Base-by-base conservation (phyloP, 2,888 invertebrate species). In the Sesamia inferens region DNA sequence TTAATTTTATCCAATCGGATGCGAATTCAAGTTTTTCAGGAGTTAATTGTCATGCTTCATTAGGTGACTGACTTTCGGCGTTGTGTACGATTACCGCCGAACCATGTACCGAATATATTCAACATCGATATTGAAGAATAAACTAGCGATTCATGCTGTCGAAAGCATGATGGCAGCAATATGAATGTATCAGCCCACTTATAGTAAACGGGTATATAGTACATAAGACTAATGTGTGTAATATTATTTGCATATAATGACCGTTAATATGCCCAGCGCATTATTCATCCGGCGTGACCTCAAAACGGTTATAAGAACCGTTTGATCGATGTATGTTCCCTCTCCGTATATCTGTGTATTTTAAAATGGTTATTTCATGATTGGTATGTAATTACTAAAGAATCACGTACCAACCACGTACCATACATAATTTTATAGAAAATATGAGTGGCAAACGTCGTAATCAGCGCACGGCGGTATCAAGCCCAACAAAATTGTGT, bases 161-260 rank as follows among this genome's bases (percentile, higher is more conserved):
- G 54, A 70, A 71, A 76, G 73, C 67, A 71, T 6, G 31, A 76
- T 81, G 66, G 71, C 77, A 63, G 59, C 42, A 58, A 51, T 75
- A 69, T 68, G 76, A 75, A 74, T 70, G 71, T 82, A 87, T 76
- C 74, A 81, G 79, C 78, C 78, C 78, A 84, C 78, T 88, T 85
- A 82, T 74, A 74, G 71, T 81, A 86, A 85, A 87, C 78, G 76
- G 67, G 82, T 86, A 82, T 74, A 78, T 78, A 80, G 82, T 80
- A 81, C 78, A 86, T 68, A 76, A 72, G 77, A 80, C 85, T 88
- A 88, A 88, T 88, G 83, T 85, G 91, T 92, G 91, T 93, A 93
- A 93, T 94, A 94, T 94, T 94, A 95, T 96, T 96, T 94, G 95
- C 96, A 96, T 95, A 95, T 95, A 96, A 95, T 95, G 95, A 95